Conservation (phyloP, 2,888 invertebrate genomes). For the Mythimna lalbum region DNA sequence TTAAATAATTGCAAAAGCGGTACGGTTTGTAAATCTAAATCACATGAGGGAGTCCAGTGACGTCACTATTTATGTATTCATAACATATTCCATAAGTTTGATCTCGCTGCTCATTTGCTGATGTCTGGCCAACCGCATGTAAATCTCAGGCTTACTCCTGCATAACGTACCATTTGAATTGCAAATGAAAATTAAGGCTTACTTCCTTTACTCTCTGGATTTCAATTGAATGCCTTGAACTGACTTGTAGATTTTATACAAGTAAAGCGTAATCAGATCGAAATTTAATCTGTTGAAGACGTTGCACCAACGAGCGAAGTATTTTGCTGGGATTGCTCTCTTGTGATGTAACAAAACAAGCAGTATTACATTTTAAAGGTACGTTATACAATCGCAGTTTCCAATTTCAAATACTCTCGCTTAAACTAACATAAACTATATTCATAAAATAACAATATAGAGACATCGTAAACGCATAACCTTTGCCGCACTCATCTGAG, state of each 20-base stretch:
- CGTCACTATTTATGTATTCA: slow-evolving; percentile 31
- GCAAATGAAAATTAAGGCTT: slow-evolving; percentile 75
- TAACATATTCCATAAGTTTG: slow-evolving; percentile 46
- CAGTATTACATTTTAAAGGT: neutral
- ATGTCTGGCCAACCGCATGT: slow-evolving; percentile 62
- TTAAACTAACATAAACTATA: neutral
- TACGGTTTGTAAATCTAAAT: slow-evolving; percentile 45
- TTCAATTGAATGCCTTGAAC: slow-evolving; percentile 48
- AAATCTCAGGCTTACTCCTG: slow-evolving; percentile 71
- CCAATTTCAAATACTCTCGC: neutral
- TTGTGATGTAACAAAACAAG: neutral
- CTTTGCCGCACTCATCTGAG: slow-evolving; percentile 30
- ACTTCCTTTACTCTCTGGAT: slow-evolving; percentile 50
- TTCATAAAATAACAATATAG: slow-evolving; percentile 34
- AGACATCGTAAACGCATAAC: slow-evolving; percentile 33
- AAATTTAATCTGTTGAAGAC: slow-evolving; percentile 6
- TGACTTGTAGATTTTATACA: slow-evolving; percentile 49
- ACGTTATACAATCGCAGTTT: slow-evolving; percentile 5
- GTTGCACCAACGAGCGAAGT: neutral
- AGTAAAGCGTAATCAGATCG: slow-evolving; percentile 17
- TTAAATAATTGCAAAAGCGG: slow-evolving; percentile 35
- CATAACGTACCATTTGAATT: slow-evolving; percentile 75
- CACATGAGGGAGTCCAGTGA: slow-evolving; percentile 36
- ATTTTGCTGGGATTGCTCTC: slow-evolving; percentile 1
- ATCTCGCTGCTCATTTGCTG: slow-evolving; percentile 50